Conservation (phyloP, 2,797 vertebrate species). For the Notolabrus celidotus region DNA sequence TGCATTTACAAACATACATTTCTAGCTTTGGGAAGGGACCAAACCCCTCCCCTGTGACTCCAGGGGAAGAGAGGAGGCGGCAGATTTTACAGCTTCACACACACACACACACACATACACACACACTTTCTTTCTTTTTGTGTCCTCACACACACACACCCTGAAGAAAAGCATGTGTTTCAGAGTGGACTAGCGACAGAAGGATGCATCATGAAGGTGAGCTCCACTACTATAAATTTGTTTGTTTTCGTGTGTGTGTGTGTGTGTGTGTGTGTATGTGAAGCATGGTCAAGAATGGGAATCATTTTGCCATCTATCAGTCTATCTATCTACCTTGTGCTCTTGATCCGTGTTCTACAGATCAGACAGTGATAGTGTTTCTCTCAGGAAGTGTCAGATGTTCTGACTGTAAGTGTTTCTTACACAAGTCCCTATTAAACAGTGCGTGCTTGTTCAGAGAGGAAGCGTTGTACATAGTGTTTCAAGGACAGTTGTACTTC, state of each 20-base stretch:
- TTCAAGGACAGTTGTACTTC: not conserved
- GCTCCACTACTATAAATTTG: slow-evolving; percentile 27
- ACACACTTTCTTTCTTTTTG: slow-evolving; percentile 26
- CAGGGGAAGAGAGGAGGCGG: slow-evolving; percentile 36
- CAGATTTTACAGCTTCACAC: slow-evolving; percentile 46
- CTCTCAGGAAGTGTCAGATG: slow-evolving; percentile 43
- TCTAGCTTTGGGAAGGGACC: slow-evolving; percentile 43
- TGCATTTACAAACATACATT: slow-evolving; percentile 52
- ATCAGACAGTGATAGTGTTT: slow-evolving; percentile 43
- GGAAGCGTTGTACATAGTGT: not conserved
- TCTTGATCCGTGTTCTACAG: slow-evolving; percentile 3
- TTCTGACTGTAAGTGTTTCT: slow-evolving; percentile 32
- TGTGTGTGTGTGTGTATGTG: not conserved
- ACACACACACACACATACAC: slow-evolving; percentile 18
- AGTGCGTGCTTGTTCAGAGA: not conserved
- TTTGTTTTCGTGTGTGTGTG: slow-evolving; percentile 10
- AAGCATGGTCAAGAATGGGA: no score
- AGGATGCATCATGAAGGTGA: slow-evolving; percentile 80
- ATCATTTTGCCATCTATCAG: not conserved
- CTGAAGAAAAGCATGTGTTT: slow-evolving; percentile 46
- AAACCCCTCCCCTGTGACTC: slow-evolving; percentile 53
- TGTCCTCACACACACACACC: slow-evolving; percentile 39
- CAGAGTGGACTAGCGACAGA: slow-evolving; percentile 49
- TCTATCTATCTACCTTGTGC: not conserved
- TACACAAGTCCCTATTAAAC: slow-evolving; percentile 31